A percentile compares a stretch with the other conserved stretches of the same genome.
Evolutionary conservation across 2,113 vertebrate genomes (phyloP).

Genomic region (Hippocampus mohnikei): DNA sequence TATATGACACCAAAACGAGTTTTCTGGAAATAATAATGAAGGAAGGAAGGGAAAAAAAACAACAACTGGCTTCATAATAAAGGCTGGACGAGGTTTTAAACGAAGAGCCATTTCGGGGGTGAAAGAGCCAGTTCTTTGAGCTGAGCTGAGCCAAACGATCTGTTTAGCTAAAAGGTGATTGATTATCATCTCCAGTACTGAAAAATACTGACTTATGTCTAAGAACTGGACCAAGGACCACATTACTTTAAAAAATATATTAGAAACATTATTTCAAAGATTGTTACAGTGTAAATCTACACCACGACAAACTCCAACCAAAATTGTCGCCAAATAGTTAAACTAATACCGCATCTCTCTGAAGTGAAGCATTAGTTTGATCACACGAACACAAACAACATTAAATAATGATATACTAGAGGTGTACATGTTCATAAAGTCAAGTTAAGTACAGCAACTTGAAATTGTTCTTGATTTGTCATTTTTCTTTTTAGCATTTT

Average conservation of each 20-base stretch:
- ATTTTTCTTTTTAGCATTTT: conserved; percentile 6
- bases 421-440: not conserved
- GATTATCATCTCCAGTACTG: not conserved
- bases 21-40: not conserved
- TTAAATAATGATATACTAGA: not conserved
- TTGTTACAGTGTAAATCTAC: no score
- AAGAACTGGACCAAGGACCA: not conserved
- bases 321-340: no score
- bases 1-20: not conserved
- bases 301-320: no score
- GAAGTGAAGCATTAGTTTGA: no score
- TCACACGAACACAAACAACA: conserved; percentile 14
- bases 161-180: not conserved
- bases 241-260: no score
- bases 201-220: not conserved
- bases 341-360: no score
- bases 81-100: not conserved
- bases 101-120: not conserved
- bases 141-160: not conserved
- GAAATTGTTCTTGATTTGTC: not conserved
- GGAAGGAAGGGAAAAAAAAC: not conserved
- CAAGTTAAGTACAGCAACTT: not conserved
- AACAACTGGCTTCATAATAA: not conserved
- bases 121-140: not conserved
- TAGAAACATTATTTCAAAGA: no score